Evolutionary conservation across 2,888 invertebrate genomes (phyloP).

Genomic region (Philopedon plagiatum): DNA sequence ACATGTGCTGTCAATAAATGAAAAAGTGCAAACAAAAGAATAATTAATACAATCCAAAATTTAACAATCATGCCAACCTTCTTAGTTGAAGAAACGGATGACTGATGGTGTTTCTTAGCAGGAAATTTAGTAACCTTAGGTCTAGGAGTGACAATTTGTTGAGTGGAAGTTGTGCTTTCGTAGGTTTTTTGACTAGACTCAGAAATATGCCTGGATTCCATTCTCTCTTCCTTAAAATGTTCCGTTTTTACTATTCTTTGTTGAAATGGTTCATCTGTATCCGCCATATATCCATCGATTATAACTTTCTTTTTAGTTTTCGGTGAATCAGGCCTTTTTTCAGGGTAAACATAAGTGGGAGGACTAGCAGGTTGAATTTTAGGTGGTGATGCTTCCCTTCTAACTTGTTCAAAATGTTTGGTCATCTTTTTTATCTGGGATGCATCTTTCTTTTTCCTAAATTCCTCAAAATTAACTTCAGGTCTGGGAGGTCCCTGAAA

Average conservation of each 20-base stretch:
- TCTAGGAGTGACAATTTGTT: slow-evolving; percentile 56
- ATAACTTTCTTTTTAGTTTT: slow-evolving; percentile 70
- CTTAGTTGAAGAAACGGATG: slow-evolving; percentile 63
- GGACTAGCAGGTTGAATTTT: slow-evolving; percentile 68
- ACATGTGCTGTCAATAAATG: slow-evolving; percentile 19
- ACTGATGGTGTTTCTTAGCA: slow-evolving; percentile 63
- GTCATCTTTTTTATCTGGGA: slow-evolving; percentile 62
- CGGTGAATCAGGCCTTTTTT: slow-evolving; percentile 69
- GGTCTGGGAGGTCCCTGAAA: slow-evolving; percentile 67
- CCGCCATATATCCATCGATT: slow-evolving; percentile 78
- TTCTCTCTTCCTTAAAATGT: slow-evolving; percentile 61
- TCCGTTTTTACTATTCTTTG: slow-evolving; percentile 62
- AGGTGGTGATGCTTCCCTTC: slow-evolving; percentile 58
- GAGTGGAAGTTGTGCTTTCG: slow-evolving; percentile 57
- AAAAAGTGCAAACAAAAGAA: slow-evolving; percentile 38
- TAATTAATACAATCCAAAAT: slow-evolving; percentile 44
- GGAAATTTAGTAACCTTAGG: slow-evolving; percentile 60
- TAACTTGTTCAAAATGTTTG: slow-evolving; percentile 60
- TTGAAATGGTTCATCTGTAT: slow-evolving; percentile 76
- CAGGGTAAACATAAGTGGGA: slow-evolving; percentile 65
- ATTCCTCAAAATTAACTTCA: slow-evolving; percentile 62
- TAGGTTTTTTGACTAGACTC: slow-evolving; percentile 61
- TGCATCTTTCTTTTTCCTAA: slow-evolving; percentile 58
- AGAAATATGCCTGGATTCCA: slow-evolving; percentile 61
- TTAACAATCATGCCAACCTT: slow-evolving; percentile 64